Conservation (phyloP, 53 echinoderm and acorn worm genomes). For the Zoroaster sp. region DNA sequence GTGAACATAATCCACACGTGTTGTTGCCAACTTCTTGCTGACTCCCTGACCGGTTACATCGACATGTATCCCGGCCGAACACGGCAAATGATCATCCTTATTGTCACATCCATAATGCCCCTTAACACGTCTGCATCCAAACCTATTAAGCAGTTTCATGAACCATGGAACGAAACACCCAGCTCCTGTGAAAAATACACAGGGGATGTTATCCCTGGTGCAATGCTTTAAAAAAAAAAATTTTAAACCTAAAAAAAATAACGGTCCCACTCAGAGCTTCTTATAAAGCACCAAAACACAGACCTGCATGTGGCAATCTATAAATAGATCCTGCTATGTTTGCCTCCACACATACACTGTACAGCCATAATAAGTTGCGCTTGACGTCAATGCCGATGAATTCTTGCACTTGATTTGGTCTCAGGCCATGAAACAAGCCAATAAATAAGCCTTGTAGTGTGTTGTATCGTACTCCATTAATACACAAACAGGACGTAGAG, state of each 20-base stretch:
- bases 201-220: neutral
- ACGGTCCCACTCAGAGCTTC: neutral
- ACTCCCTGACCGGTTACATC: neutral
- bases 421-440: constrained; percentile 4
- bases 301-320: neutral
- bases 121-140: neutral
- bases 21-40: neutral
- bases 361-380: constrained; percentile 3
- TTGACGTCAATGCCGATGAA: constrained; percentile 46
- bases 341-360: neutral
- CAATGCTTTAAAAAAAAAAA: neutral
- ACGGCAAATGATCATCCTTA: neutral
- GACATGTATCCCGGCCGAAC: neutral
- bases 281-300: constrained; percentile 6
- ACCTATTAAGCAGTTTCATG: neutral
- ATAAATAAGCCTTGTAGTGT: constrained; percentile 26
- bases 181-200: neutral
- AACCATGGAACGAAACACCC: neutral
- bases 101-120: neutral
- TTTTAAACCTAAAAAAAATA: neutral
- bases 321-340: constrained; percentile 15
- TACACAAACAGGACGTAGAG: constrained; percentile 21
- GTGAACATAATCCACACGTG: neutral
- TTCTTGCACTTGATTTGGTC: constrained; percentile 22
- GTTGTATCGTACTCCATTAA: neutral